Percentiles rank a stretch among this genome's conserved stretches.
Conservation (phyloP, 1,140 invertebrate species). For the Uloborus diversus region DNA sequence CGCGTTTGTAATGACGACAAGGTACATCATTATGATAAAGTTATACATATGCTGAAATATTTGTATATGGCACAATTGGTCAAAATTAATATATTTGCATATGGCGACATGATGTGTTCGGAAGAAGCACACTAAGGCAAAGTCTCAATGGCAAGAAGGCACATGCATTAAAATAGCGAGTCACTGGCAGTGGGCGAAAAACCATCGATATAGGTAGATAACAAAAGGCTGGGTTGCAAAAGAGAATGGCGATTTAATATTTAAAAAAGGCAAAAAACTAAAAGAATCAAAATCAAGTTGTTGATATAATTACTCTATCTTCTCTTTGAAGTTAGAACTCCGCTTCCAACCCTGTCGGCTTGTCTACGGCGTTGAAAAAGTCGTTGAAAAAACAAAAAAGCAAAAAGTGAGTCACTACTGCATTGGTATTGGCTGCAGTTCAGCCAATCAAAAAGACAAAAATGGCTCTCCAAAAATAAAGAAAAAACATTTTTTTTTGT, state of each 20-base stretch:
- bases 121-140: too few species aligned
- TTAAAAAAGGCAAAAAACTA: slow-evolving; percentile 27
- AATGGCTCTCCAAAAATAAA: slow-evolving; percentile 49
- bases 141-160: not conserved
- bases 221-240: slow-evolving; percentile 37
- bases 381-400: slow-evolving; percentile 52
- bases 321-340: slow-evolving; percentile 94
- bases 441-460: slow-evolving; percentile 55
- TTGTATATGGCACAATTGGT: too few species aligned
- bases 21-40: too few species aligned
- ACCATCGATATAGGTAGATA: not conserved
- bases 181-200: slow-evolving; percentile 19
- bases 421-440: slow-evolving; percentile 31
- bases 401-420: slow-evolving; percentile 53
- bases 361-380: slow-evolving; percentile 54
- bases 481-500: slow-evolving; percentile 9
- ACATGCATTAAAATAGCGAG: slow-evolving; percentile 17
- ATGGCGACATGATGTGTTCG: too few species aligned
- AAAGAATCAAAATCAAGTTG: slow-evolving; percentile 56
- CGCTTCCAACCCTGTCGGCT: slow-evolving; percentile 75
- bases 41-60: too few species aligned
- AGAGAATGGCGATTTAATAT: slow-evolving; percentile 37
- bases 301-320: slow-evolving; percentile 70
- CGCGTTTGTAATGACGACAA: too few species aligned
- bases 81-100: too few species aligned